These are phyloP conservation scores for Carapus acus DNA, from an alignment of 2,797 vertebrate genomes.

Conservation along the genomic window DNA sequence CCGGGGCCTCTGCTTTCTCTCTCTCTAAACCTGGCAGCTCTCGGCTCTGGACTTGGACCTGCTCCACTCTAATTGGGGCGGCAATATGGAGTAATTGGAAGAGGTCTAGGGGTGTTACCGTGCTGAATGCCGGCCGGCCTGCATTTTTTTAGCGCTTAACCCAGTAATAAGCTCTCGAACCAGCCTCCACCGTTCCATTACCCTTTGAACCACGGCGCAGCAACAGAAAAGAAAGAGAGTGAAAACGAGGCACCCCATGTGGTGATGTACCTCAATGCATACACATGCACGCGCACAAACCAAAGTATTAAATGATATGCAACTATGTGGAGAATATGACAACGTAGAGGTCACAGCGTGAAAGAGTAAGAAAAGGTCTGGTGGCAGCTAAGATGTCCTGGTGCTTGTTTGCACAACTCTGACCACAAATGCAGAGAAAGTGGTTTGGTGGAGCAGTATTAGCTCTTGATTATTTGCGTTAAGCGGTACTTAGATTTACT, in stretches of 20 bases:
- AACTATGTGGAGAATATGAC: conserved; percentile 27
- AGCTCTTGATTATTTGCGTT: conserved; percentile 69
- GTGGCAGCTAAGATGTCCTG: conserved; percentile 43
- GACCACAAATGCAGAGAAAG: conserved; percentile 65
- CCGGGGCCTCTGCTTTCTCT: conserved; percentile 64
- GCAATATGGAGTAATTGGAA: conserved; percentile 61
- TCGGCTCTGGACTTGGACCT: conserved; percentile 55
- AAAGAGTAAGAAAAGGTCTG: conserved; percentile 36
- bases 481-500: conserved; percentile 71
- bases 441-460: conserved; percentile 65
- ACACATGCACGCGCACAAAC: conserved; percentile 16
- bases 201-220: conserved; percentile 47
- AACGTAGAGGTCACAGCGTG: conserved; percentile 37
- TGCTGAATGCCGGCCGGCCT: conserved; percentile 40
- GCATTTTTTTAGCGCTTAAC: conserved; percentile 56
- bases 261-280: conserved; percentile 28
- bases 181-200: conserved; percentile 52
- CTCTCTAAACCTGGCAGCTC: conserved; percentile 54
- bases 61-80: conserved; percentile 61
- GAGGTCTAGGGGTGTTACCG: conserved; percentile 44
- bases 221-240: conserved; percentile 25
- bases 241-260: conserved; percentile 9
- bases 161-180: conserved; percentile 63
- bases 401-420: conserved; percentile 54
- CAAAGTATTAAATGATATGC: conserved; percentile 7